Evolutionary conservation across 1,140 invertebrate genomes (phyloP), one percentile per base, ranked within the genome.

Genomic region (Polypedilum vanderplanki): DNA sequence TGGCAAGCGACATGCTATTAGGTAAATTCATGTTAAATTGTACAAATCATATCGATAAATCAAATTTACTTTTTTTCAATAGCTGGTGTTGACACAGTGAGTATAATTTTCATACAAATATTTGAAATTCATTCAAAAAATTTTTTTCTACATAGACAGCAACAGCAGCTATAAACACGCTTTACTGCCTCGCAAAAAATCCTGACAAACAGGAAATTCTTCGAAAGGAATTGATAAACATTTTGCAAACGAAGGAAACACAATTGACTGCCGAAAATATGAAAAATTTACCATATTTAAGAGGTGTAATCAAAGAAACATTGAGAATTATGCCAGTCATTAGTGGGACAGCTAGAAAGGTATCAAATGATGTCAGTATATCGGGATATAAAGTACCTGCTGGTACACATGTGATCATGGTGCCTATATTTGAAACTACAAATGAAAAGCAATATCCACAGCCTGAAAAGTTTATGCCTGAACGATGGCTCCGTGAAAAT

Each of bases 151-250:
- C 10, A 46, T 2, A 57, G 46, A 57, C 46, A 12, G 46, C 46
- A 12, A 57, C 12, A n/a, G 46, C 46, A 0, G 10, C 12, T 57
- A 4, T 57, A 0, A 57, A 57, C 46, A 57, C 46, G n/a, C 46
- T 57, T 57, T 57, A 57, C 15, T 57, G 46, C 18, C 80, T 96
- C n/a, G 88, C 92, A 0, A 86, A 86, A 74, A 91, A 94, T 83
- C 85, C 85, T 3, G 88, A 90, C 5, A 89, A 90, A 75, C 94
- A 96, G 80, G 83, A 86, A 57, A 88, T 85, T 76, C 83, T 94
- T 0, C 87, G 88, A 76, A 79, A 88, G 74, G 93, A 96, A 85
- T 80, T 96, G 0, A 80, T 83, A 70, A 80, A 79, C 1, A 83
- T 86, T 24, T 77, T 89, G n/a, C 85, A 85, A 9, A 22, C 81